Evolutionary conservation across 2,888 invertebrate genomes (phyloP), one percentile per base, ranked within the genome.

Genomic region (Cephus pygmeus): DNA sequence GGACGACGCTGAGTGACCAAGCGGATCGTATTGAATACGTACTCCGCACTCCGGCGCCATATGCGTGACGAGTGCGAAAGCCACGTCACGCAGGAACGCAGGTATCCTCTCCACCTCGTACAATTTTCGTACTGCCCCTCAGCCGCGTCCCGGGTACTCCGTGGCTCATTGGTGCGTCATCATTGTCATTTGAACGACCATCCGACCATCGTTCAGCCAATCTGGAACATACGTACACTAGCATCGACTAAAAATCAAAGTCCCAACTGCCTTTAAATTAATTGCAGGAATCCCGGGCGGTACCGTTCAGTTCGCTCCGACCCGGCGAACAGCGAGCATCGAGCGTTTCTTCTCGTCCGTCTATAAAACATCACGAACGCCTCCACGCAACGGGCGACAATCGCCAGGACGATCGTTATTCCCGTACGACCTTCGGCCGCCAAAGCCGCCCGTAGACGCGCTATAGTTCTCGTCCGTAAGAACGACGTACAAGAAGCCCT

Each of bases 21-120:
- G 81, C 81, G 85, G 82, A 84, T 85, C 83, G 86, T 80, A 83
- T 86, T 85, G 83, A 84, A 78, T 81, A 80, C 81, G 83, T 82
- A 81, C 77, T 78, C 68, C 81, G 80, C 83, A 78, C 82, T 81
- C 80, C 78, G 80, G 81, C 79, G 82, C 71, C 89, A 90, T 90
- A 87, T 90, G 90, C 88, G 86, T 88, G 90, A 90, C 87, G 87
- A 83, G 84, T 86, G 83, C 87, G 85, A 88, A 85, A 90, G 89
- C 87, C 87, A 86, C 88, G 90, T 89, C 89, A 88, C 86, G 88
- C 85, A 87, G 85, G 81, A 85, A 88, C 87, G 87, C 88, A 86
- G 79, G 81, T 82, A 78, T 81, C 77, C 75, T 40, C 75, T 73
- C 77, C 73, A 68, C 81, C 77, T 73, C 68, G 69, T 76, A 35